Conservation (phyloP, 2,888 invertebrate genomes). For the Drosophila nr. medialis region DNA sequence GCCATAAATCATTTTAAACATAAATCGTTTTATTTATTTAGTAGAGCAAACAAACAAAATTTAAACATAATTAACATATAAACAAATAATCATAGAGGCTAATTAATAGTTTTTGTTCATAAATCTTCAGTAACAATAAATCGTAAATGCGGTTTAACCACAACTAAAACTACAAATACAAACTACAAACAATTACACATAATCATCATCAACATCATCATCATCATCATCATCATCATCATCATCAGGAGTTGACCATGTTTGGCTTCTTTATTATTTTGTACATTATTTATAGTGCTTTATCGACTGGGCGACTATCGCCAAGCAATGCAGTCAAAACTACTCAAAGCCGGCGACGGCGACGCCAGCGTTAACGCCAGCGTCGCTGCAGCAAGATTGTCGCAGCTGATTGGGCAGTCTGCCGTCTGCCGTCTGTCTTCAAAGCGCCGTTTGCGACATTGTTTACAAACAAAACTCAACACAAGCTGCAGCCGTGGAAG, state of each 20-base stretch:
- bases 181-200: neutral
- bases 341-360: conserved; percentile 32
- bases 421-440: conserved; percentile 64
- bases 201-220: neutral
- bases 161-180: conserved; percentile 9
- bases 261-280: conserved; percentile 9
- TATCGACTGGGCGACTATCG: conserved; percentile 47
- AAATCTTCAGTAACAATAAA: conserved; percentile 57
- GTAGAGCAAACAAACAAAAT: conserved; percentile 28
- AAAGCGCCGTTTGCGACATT: conserved; percentile 63
- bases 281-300: conserved; percentile 51
- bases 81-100: conserved; percentile 52
- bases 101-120: conserved; percentile 56
- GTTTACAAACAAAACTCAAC: conserved; percentile 68
- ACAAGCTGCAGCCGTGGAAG: conserved; percentile 39
- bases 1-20: conserved; percentile 53
- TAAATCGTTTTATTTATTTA: conserved; percentile 55
- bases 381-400: conserved; percentile 58
- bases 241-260: conserved; percentile 2
- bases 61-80: conserved; percentile 66
- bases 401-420: conserved; percentile 64
- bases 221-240: neutral
- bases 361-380: conserved; percentile 10
- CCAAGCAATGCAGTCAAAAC: conserved; percentile 31
- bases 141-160: conserved; percentile 26